Base-by-base conservation (phyloP, 2,113 vertebrate genomes). In the Columba livia region DNA sequence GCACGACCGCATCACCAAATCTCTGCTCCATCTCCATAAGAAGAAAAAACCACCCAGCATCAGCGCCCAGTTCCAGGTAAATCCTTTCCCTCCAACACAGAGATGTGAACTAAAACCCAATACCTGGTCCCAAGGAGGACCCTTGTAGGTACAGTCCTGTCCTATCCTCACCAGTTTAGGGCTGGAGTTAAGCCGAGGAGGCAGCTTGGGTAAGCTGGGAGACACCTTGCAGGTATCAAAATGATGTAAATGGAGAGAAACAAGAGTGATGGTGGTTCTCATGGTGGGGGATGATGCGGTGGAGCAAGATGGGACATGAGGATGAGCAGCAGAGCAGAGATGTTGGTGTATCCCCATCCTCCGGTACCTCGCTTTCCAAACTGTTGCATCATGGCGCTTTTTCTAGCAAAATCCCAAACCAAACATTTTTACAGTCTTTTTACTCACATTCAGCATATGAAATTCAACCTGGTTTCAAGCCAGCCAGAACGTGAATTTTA, bases 11-110 rank as follows among this genome's bases (percentile, higher is more conserved):
- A 99, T 99, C 87, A 99, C 99, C 84, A 99, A 99, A 95, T 99
- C 99, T 29, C 98, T 99, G 81, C 98, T 99, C 53, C 99, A 99
- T 95, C 98, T 99, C 72, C 99, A 99, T 94, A 99, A 99, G 98
- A 99, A 99, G 98, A 99, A 99, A 97, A 99, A 99, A 77, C 99
- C 99, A 0, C 99, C 99, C 73, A 99, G 99, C 85, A 99, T 99
- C 97, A 99, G 99, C 1, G 99, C 99, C 40, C 99, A 99, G 96
- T 99, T 99, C 96, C 99, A 99, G 99, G 99, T 99, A 89, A 91
- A 47, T 61, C 82, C 87, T 67, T 95, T 84, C 56, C 6, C 54
- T 57, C 32, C 44, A 42, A 23, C 56, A 71, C 15, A 13, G 12
- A 31, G 51, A 64, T 11, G 25, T 32, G 21, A 61, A 54, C 34